A percentile compares a stretch with the other conserved stretches of the same genome.
phyloP scores from a whole-genome alignment of 2,888 invertebrate genomes.

The Dryobotodes eremita region DNA sequence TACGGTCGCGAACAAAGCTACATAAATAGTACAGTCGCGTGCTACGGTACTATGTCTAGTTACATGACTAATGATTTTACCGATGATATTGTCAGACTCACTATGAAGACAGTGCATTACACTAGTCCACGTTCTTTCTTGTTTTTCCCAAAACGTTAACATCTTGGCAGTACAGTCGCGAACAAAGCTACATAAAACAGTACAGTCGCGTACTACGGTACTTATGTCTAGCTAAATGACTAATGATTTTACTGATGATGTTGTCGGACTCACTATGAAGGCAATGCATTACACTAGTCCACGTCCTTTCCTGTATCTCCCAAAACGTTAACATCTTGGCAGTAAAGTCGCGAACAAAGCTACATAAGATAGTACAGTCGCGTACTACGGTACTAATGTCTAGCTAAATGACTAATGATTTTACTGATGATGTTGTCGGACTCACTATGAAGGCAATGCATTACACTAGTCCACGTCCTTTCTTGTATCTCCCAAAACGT shows the following conservation, averaged over 20 bases:
- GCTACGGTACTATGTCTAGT: conserved; percentile 46
- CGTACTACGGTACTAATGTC: conserved; percentile 62
- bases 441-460: no score
- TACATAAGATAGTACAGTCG: conserved; percentile 53
- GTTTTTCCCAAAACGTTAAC: no score
- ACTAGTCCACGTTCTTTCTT: neutral
- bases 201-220: conserved; percentile 45
- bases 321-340: conserved; percentile 30
- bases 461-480: conserved; percentile 11
- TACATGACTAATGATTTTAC: neutral
- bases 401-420: no score
- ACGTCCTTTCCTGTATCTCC: neutral
- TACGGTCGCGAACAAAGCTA: conserved; percentile 31
- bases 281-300: conserved; percentile 8
- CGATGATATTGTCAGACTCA: no score
- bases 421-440: no score
- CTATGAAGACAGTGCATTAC: neutral
- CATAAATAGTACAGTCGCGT: conserved; percentile 43
- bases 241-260: neutral
- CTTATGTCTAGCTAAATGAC: conserved; percentile 51
- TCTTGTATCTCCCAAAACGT: conserved; percentile 18
- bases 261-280: neutral
- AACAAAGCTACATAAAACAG: no score
- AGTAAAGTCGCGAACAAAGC: conserved; percentile 45
- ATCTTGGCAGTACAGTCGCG: no score